phyloP scores from a whole-genome alignment of 2,888 invertebrate genomes.

The Lycia hirtaria region DNA sequence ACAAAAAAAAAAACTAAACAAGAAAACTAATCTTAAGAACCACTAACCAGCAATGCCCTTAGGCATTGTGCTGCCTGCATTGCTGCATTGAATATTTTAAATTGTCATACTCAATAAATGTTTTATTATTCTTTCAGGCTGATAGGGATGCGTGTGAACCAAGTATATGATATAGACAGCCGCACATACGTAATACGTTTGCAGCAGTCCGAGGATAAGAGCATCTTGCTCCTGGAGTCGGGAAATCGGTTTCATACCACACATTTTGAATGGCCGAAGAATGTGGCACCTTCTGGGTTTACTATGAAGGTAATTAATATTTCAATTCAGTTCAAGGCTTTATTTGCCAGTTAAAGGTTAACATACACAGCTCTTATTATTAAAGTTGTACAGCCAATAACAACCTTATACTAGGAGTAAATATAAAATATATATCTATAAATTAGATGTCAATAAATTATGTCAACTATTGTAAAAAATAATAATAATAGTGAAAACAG shows the following conservation, averaged over 20 bases:
- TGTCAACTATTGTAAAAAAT: neutral
- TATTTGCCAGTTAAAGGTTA: no score
- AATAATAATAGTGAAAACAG: neutral
- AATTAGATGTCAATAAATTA: neutral
- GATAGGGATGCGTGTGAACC: slow-evolving; percentile 96
- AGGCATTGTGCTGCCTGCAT: no score
- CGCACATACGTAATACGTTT: slow-evolving; percentile 97
- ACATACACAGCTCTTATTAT: no score
- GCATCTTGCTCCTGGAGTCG: slow-evolving; percentile 95
- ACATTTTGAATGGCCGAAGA: slow-evolving; percentile 99
- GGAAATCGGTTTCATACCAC: slow-evolving; percentile 97
- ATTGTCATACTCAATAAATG: neutral
- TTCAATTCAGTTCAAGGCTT: no score
- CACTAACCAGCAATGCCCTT: no score
- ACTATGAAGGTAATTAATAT: slow-evolving; percentile 94
- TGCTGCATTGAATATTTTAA: no score
- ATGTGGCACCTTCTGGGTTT: slow-evolving; percentile 96
- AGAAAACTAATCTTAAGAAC: no score
- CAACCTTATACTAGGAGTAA: no score
- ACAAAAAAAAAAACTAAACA: no score
- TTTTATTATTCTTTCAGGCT: slow-evolving; percentile 81
- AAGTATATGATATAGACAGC: slow-evolving; percentile 98
- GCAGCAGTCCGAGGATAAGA: slow-evolving; percentile 94
- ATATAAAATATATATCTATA: no score
- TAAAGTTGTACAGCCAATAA: no score